Evolutionary conservation across 1,140 invertebrate genomes (phyloP).

Genomic region (Neuroterus valhalla): DNA sequence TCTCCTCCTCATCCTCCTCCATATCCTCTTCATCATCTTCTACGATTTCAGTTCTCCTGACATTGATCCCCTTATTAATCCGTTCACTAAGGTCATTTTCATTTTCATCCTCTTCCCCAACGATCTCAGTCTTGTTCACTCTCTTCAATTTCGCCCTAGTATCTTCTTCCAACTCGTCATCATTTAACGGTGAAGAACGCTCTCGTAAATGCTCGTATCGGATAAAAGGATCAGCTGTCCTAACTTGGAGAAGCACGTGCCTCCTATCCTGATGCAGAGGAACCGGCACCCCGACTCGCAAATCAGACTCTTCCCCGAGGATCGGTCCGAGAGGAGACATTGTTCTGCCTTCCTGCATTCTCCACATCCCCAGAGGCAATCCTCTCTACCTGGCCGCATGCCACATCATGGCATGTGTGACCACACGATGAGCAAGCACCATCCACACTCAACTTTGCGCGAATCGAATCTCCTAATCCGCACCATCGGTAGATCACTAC

Average conservation of each 20-base stretch:
- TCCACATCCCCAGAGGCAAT: slow-evolving; percentile 58
- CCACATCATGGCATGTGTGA: slow-evolving; percentile 14
- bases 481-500: slow-evolving; percentile 28
- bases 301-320: slow-evolving; percentile 63
- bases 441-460: not conserved
- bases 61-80: not conserved
- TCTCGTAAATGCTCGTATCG: slow-evolving; percentile 60
- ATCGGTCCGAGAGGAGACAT: slow-evolving; percentile 68
- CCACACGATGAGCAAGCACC: not conserved
- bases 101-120: slow-evolving; percentile 55
- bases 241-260: slow-evolving; percentile 65
- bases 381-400: slow-evolving; percentile 46
- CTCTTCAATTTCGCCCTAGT: slow-evolving; percentile 42
- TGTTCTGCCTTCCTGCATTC: slow-evolving; percentile 69
- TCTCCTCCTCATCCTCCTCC: slow-evolving; percentile 59
- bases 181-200: slow-evolving; percentile 45
- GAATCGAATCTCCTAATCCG: not conserved
- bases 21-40: slow-evolving; percentile 62
- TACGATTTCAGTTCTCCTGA: slow-evolving; percentile 49
- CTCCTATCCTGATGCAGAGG: slow-evolving; percentile 57
- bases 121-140: slow-evolving; percentile 39
- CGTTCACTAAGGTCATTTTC: slow-evolving; percentile 35
- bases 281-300: slow-evolving; percentile 55
- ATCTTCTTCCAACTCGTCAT: slow-evolving; percentile 51
- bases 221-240: slow-evolving; percentile 63